Conservation (phyloP, 1,140 invertebrate species). For the Drosophila kurseongensis region DNA sequence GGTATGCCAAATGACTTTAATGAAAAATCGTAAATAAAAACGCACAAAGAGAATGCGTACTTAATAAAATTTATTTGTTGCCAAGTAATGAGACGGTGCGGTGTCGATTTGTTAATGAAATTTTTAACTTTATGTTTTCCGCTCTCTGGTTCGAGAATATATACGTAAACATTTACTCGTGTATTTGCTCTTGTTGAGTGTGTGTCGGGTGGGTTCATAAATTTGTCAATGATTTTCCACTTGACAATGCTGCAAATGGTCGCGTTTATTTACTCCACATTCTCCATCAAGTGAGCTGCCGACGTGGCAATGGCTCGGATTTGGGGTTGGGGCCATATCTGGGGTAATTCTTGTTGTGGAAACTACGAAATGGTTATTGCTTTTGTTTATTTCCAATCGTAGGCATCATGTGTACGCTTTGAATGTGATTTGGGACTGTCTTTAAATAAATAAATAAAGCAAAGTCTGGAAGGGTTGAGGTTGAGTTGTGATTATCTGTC, state of each 20-base stretch:
- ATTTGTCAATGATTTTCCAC: conserved; percentile 64
- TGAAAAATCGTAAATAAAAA: conserved; percentile 74
- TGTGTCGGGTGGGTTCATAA: conserved; percentile 35
- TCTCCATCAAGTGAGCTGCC: conserved; percentile 25
- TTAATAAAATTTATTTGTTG: conserved; percentile 72
- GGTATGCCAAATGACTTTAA: conserved; percentile 47
- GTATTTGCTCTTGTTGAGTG: conserved; percentile 8
- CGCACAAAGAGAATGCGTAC: conserved; percentile 27
- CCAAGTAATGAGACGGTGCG: conserved; percentile 26
- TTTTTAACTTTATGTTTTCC: conserved; percentile 60
- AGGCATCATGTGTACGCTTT: conserved; percentile 25
- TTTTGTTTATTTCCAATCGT: conserved; percentile 48
- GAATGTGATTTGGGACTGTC: conserved; percentile 16
- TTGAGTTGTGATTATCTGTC: conserved; percentile 20
- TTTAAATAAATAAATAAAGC: conserved; percentile 50
- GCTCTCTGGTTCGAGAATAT: conserved; percentile 14
- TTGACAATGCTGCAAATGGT: conserved; percentile 55
- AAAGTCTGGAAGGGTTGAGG: conserved; percentile 15
- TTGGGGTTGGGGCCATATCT: conserved; percentile 2
- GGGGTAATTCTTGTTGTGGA: conserved; percentile 25
- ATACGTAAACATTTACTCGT: conserved; percentile 10
- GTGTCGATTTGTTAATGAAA: conserved; percentile 76
- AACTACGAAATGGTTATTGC: conserved; percentile 45
- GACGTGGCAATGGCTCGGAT: conserved; percentile 7
- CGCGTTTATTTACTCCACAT: conserved; percentile 54